Conservation (phyloP, 2,797 vertebrate genomes). For the Galago senegalensis region DNA sequence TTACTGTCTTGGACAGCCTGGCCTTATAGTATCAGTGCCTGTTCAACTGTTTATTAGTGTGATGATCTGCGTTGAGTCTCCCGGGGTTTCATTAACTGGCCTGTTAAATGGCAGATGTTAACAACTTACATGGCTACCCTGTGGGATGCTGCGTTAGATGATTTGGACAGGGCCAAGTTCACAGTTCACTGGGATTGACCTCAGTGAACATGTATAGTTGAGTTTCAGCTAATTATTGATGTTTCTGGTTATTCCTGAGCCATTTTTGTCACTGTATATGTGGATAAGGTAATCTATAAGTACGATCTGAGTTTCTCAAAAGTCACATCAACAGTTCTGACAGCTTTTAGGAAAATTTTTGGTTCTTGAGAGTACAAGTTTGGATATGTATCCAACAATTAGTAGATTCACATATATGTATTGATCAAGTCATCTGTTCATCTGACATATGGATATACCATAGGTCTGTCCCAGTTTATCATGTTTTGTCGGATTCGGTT, state of each 20-base stretch:
- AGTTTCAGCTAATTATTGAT: conserved; percentile 46
- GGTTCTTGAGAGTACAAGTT: neutral
- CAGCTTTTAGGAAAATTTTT: neutral
- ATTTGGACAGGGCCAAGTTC: neutral
- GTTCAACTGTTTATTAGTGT: neutral
- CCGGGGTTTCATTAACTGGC: neutral
- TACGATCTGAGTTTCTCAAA: conserved; percentile 23
- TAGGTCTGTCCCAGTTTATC: neutral
- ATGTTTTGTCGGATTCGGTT: conserved; percentile 42
- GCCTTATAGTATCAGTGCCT: neutral
- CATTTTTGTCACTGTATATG: neutral
- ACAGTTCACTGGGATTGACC: neutral
- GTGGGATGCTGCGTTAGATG: neutral
- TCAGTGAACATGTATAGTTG: neutral
- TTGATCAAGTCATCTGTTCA: neutral
- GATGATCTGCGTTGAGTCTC: neutral
- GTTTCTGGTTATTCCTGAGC: neutral
- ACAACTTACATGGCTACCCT: neutral
- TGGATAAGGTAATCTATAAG: neutral
- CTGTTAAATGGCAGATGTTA: conserved; percentile 1
- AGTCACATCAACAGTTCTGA: conserved; percentile 28
- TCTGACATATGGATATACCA: neutral
- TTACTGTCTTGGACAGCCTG: neutral
- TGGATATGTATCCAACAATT: neutral
- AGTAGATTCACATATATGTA: neutral